phyloP scores from a whole-genome alignment of 2,797 vertebrate species.

The Eospalax fontanierii region DNA sequence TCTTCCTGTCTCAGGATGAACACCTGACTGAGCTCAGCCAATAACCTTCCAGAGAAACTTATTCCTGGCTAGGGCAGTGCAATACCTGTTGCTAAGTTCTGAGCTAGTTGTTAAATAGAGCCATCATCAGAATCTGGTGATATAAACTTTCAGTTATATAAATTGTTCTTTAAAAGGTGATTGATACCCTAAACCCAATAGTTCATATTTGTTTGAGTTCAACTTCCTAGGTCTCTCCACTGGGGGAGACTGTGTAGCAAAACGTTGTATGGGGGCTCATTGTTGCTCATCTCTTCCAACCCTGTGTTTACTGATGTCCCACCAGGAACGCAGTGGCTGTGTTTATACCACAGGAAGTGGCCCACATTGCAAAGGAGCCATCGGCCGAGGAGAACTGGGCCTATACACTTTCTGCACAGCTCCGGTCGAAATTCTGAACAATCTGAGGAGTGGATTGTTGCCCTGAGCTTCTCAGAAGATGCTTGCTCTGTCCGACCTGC shows the following conservation, averaged over 20 bases:
- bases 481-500: neutral
- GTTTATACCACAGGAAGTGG: neutral
- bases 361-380: too few relatives aligned
- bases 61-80: neutral
- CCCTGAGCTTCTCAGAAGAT: neutral
- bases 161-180: neutral
- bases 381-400: neutral
- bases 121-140: neutral
- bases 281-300: neutral
- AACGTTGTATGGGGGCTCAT: fast-evolving
- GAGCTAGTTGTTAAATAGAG: neutral
- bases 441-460: fast-evolving
- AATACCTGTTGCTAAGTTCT: neutral
- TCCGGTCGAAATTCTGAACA: neutral
- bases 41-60: neutral
- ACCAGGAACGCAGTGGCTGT: neutral
- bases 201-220: neutral
- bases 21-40: neutral
- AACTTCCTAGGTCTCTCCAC: neutral
- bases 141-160: neutral
- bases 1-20: neutral
- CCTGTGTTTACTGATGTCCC: neutral
- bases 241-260: neutral
- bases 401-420: neutral
- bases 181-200: neutral